Evolutionary conservation across 2,797 vertebrate genomes (phyloP).

Genomic region (Ceyx erithaca): DNA sequence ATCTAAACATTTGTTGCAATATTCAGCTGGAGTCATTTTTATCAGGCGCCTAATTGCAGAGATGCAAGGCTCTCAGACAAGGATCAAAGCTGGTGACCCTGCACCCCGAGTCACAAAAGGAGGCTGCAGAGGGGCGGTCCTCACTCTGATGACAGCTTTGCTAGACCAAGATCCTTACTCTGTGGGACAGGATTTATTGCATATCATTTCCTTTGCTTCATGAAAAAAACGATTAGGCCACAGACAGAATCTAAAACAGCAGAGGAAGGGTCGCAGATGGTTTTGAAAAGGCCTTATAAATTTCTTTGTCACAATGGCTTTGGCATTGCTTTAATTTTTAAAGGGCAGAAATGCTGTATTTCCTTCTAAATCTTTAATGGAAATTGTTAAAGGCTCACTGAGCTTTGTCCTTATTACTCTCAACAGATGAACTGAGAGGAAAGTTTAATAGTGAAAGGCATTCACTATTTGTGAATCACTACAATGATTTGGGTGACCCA

Average conservation of each 20-base stretch:
- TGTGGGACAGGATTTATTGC: neutral
- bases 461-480: too few relatives aligned
- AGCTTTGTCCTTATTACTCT: neutral
- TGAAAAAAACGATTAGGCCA: neutral
- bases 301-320: neutral
- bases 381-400: neutral
- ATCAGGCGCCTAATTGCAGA: neutral
- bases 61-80: neutral
- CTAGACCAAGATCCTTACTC: neutral
- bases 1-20: constrained; percentile 22
- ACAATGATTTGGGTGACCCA: neutral
- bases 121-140: neutral
- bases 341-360: neutral
- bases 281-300: neutral
- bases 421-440: neutral
- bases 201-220: neutral
- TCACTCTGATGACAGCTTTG: neutral
- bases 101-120: neutral
- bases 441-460: neutral
- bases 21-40: neutral
- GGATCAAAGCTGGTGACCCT: constrained; percentile 1
- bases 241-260: neutral
- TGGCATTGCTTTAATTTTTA: neutral
- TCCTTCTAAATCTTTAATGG: neutral
- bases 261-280: neutral